These are phyloP conservation scores for Cybosia mesomella DNA, from an alignment of 2,888 invertebrate species.

Conservation along the genomic window DNA sequence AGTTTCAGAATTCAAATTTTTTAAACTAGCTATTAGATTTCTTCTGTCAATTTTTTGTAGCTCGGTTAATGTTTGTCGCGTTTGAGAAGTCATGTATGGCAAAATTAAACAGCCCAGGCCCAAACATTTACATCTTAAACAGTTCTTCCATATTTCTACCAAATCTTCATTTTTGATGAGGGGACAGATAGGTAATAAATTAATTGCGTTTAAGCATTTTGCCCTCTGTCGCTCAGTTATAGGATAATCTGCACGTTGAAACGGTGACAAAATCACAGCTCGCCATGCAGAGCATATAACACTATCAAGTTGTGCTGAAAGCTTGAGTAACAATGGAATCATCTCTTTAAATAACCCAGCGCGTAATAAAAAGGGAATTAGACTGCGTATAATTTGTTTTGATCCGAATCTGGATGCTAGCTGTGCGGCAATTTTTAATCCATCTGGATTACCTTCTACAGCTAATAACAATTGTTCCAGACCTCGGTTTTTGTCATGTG, in stretches of 20 bases:
- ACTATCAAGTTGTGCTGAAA: slow-evolving; percentile 68
- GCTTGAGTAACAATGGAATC: slow-evolving; percentile 74
- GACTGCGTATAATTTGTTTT: slow-evolving; percentile 61
- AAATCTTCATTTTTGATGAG: slow-evolving; percentile 80
- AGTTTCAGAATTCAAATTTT: slow-evolving; percentile 80
- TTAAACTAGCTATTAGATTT: slow-evolving; percentile 78
- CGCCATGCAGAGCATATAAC: slow-evolving; percentile 77
- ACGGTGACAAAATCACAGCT: slow-evolving; percentile 77
- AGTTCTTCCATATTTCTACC: slow-evolving; percentile 81
- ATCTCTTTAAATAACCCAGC: slow-evolving; percentile 75
- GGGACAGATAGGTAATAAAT: slow-evolving; percentile 80
- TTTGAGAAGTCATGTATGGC: slow-evolving; percentile 78
- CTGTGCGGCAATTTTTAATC: slow-evolving; percentile 72
- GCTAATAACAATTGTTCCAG: slow-evolving; percentile 75
- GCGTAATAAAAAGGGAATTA: slow-evolving; percentile 71
- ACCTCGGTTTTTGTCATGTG: slow-evolving; percentile 76
- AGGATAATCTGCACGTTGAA: slow-evolving; percentile 82
- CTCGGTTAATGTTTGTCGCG: slow-evolving; percentile 72
- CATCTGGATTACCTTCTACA: slow-evolving; percentile 68
- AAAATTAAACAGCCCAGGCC: slow-evolving; percentile 80
- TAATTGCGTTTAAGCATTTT: slow-evolving; percentile 78
- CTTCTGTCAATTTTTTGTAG: slow-evolving; percentile 79
- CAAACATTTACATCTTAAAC: slow-evolving; percentile 77
- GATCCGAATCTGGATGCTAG: slow-evolving; percentile 72
- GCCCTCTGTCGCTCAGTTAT: slow-evolving; percentile 79